phyloP scores from a whole-genome alignment of 2,113 vertebrate genomes.

The Atractosteus spatula region DNA sequence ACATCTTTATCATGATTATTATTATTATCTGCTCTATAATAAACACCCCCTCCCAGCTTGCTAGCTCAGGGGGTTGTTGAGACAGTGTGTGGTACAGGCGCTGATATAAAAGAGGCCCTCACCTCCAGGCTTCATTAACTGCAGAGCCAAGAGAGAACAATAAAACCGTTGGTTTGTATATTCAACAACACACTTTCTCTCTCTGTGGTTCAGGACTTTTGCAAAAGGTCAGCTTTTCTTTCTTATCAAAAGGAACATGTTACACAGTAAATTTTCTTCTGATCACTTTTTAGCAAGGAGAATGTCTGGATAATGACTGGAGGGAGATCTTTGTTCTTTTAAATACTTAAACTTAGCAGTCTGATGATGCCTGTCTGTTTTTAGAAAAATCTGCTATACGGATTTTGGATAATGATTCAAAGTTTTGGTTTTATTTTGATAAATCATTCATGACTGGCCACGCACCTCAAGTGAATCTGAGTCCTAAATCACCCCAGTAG shows the following conservation, averaged over 20 bases:
- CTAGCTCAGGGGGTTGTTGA: background rate
- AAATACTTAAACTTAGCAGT: too few species aligned
- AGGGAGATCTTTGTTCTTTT: background rate
- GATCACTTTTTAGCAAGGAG: slow-evolving; percentile 23
- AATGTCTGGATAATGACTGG: slow-evolving; percentile 12
- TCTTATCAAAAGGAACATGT: slow-evolving; percentile 22
- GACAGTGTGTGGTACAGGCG: background rate
- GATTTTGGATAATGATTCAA: too few species aligned
- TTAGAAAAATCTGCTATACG: too few species aligned
- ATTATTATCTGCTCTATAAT: slow-evolving; percentile 3
- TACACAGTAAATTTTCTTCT: slow-evolving; percentile 9
- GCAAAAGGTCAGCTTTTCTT: slow-evolving; percentile 22
- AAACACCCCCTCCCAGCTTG: background rate
- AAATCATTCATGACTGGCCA: too few species aligned
- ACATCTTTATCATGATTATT: slow-evolving; percentile 20
- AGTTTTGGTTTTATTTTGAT: too few species aligned
- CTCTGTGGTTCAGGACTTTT: slow-evolving; percentile 29
- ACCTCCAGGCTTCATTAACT: slow-evolving; percentile 9
- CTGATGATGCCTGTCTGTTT: too few species aligned
- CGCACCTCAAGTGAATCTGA: background rate
- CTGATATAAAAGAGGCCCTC: background rate
- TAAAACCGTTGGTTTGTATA: slow-evolving; percentile 5
- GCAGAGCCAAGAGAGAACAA: slow-evolving; percentile 3
- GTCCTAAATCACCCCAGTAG: too few species aligned
- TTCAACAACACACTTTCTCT: background rate